Percentiles rank a stretch among this genome's conserved stretches.
phyloP scores from a whole-genome alignment of 2,888 invertebrate species.

The Orthosia gothica region DNA sequence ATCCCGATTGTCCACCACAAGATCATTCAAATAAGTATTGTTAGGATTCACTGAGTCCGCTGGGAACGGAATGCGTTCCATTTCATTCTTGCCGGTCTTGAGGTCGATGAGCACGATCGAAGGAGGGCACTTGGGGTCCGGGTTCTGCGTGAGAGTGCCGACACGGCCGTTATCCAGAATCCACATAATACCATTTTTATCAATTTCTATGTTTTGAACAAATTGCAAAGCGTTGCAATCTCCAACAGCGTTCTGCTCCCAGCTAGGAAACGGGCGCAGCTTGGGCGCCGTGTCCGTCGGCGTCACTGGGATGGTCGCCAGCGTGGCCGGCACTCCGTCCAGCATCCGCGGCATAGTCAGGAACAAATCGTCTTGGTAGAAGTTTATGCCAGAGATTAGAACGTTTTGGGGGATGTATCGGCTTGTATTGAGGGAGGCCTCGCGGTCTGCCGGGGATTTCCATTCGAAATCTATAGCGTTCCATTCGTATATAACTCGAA shows the following conservation, averaged over 20 bases:
- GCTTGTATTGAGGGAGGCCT: constrained; percentile 90
- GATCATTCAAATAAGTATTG: constrained; percentile 93
- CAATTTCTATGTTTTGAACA: constrained; percentile 95
- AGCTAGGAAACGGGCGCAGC: constrained; percentile 94
- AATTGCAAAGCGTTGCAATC: constrained; percentile 94
- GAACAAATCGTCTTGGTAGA: constrained; percentile 93
- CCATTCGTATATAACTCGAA: constrained; percentile 94
- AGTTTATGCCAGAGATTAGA: constrained; percentile 93
- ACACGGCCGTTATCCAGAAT: constrained; percentile 93
- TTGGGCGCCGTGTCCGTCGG: constrained; percentile 91
- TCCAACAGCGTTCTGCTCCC: constrained; percentile 93
- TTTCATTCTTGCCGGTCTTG: constrained; percentile 90
- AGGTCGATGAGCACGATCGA: constrained; percentile 94
- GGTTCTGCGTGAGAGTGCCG: constrained; percentile 91
- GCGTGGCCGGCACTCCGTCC: constrained; percentile 94
- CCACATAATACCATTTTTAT: constrained; percentile 93
- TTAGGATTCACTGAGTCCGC: constrained; percentile 91
- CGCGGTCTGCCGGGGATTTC: constrained; percentile 91
- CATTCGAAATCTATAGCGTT: constrained; percentile 93
- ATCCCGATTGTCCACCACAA: constrained; percentile 94
- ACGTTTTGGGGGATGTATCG: constrained; percentile 93
- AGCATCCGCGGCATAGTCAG: constrained; percentile 94
- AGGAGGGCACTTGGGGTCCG: constrained; percentile 92
- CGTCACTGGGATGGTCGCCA: constrained; percentile 88
- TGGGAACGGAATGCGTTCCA: constrained; percentile 92